Evolutionary conservation across 2,797 vertebrate genomes (phyloP).

Genomic region (Acipenser oxyrinchus): DNA sequence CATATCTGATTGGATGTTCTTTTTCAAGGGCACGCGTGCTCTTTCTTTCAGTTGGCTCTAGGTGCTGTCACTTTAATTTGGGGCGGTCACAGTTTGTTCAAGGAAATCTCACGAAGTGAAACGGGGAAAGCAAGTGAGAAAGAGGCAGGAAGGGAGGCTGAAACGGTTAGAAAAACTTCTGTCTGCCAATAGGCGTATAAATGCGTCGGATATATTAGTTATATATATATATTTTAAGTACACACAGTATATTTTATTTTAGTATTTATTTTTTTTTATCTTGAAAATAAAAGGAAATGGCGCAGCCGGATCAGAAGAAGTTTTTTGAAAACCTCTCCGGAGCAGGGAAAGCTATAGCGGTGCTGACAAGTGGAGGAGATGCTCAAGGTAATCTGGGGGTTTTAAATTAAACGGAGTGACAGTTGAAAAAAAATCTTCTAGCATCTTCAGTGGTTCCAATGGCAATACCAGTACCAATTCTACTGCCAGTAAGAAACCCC

Average conservation of each 20-base stretch:
- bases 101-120: not conserved
- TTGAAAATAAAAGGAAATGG: slow-evolving; percentile 46
- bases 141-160: slow-evolving; percentile 9
- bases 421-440: too few species aligned
- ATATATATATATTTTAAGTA: not conserved
- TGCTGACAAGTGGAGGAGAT: slow-evolving; percentile 91
- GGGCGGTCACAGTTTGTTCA: not conserved
- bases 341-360: slow-evolving; percentile 76
- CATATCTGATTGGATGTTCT: not conserved
- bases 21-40: not conserved
- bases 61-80: not conserved
- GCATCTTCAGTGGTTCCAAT: too few species aligned
- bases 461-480: too few species aligned
- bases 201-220: not conserved
- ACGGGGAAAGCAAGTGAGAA: not conserved
- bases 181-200: not conserved
- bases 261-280: not conserved
- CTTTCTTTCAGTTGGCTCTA: not conserved
- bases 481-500: too few species aligned
- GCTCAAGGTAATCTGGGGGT: slow-evolving; percentile 79
- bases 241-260: not conserved
- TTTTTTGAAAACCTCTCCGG: slow-evolving; percentile 84
- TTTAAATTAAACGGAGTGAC: too few species aligned
- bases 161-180: slow-evolving; percentile 3
- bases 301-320: slow-evolving; percentile 64